Evolutionary conservation across 2,113 vertebrate genomes (phyloP), one percentile per base, ranked within the genome.

Genomic region (Aviceda subcristata): DNA sequence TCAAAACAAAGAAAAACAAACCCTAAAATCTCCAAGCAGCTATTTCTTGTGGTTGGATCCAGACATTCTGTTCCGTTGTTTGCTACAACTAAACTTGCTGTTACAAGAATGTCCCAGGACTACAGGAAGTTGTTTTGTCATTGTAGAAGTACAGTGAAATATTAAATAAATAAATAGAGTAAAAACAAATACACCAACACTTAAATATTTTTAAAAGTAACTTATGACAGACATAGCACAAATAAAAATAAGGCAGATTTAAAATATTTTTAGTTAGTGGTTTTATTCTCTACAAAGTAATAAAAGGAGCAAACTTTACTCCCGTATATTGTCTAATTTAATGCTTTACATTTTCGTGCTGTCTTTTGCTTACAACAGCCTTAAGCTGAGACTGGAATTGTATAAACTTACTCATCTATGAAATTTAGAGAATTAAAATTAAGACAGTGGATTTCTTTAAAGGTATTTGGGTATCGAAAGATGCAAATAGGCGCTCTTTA

Each of bases 401-500:
- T 43, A 11, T 36, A 64, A 57, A 66, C 26, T 50, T 53, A 26
- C 45, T 45, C 48, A 12, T 45, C 51, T 48, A 1, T 48, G 64
- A 77, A 60, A 79, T 14, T 10, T 1, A 43, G 86, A 53, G 77
- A 63, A 93, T 51, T 55, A 46, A 86, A 92, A 80, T 71, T 32
- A 74, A 81, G 64, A 16, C 56, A 57, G 81, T 51, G 83, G 18
- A 60, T 94, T 92, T 76, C 73, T 84, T 81, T 81, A 30, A n/a
- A 96, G 86, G 86, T 60, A 75, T 86, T 91, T 16, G 56, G 82
- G 68, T 89, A 43, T 48, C 5, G 2, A 55, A 57, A 92, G 88
- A 92, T 95, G 96, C 92, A 95, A 95, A 97, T 94, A 48, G 88
- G 30, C 32, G 76, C 95, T 96, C 88, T 95, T 92, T 95, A 48